Percentiles rank a stretch among this genome's conserved stretches.
phyloP scores from a whole-genome alignment of 1,140 invertebrate genomes.

The Solen grandis region DNA sequence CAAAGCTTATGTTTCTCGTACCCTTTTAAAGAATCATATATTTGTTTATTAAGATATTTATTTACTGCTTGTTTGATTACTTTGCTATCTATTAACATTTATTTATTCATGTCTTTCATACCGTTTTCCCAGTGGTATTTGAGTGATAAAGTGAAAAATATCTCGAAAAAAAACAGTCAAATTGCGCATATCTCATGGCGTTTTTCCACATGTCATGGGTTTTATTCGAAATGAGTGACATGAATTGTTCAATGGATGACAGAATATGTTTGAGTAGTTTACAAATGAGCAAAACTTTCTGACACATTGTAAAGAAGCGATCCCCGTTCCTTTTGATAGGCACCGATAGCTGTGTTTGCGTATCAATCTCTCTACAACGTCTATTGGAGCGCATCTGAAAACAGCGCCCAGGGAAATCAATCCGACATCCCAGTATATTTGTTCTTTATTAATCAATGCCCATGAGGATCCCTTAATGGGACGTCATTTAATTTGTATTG shows the following conservation, averaged over 20 bases:
- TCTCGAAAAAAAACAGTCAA: no score
- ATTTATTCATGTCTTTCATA: no score
- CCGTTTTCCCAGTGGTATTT: no score
- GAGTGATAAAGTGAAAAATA: no score
- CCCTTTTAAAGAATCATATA: no score
- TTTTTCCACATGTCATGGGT: background rate
- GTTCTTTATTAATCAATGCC: slow-evolving; percentile 41
- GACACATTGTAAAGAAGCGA: slow-evolving; percentile 8
- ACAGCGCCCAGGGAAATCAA: slow-evolving; percentile 51
- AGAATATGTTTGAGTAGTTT: slow-evolving; percentile 16
- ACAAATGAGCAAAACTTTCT: background rate
- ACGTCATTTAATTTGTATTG: slow-evolving; percentile 57
- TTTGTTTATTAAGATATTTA: no score
- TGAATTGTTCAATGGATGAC: background rate
- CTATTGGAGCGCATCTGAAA: slow-evolving; percentile 8
- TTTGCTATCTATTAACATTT: no score
- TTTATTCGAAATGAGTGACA: slow-evolving; percentile 12
- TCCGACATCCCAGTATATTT: slow-evolving; percentile 30
- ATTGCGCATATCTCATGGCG: no score
- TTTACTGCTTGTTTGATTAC: no score
- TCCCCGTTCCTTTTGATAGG: background rate
- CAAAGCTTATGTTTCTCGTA: no score
- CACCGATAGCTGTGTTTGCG: slow-evolving; percentile 20
- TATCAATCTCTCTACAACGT: slow-evolving; percentile 34
- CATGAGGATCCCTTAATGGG: slow-evolving; percentile 32